Evolutionary conservation across 2,888 invertebrate genomes (phyloP).

Genomic region (Morpho achilles): DNA sequence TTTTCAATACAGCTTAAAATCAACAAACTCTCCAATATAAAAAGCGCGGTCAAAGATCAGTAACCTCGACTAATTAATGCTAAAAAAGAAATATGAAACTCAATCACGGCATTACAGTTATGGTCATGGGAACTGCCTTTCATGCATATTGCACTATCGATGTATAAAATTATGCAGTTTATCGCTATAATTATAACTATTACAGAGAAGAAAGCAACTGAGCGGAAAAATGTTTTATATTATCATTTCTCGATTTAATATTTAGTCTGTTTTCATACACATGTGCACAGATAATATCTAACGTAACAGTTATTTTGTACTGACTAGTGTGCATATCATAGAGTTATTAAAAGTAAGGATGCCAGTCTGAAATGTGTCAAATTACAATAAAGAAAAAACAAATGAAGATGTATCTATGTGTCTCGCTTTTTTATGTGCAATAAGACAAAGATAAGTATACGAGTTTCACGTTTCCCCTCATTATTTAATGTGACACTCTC

Average conservation of each 20-base stretch:
- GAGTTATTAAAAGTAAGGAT: too few relatives aligned
- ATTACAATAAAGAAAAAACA: too few relatives aligned
- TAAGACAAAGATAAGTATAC: too few relatives aligned
- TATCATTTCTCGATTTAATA: neutral
- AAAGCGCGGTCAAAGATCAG: constrained; percentile 50
- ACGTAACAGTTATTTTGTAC: too few relatives aligned
- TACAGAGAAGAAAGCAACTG: constrained; percentile 9
- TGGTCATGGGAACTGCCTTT: constrained; percentile 67
- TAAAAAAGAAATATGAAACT: constrained; percentile 59
- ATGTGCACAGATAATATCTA: too few relatives aligned
- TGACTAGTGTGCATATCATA: too few relatives aligned
- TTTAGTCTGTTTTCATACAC: too few relatives aligned
- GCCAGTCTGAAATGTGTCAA: too few relatives aligned
- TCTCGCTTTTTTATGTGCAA: too few relatives aligned
- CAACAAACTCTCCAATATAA: constrained; percentile 16
- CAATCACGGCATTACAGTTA: constrained; percentile 66
- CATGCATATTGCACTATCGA: constrained; percentile 75
- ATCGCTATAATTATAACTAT: constrained; percentile 42
- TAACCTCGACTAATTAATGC: constrained; percentile 53
- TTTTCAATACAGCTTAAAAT: constrained; percentile 4
- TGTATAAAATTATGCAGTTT: constrained; percentile 38
- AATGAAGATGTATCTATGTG: too few relatives aligned
- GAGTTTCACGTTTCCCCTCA: too few relatives aligned
- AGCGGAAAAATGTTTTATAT: neutral
- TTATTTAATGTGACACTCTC: too few relatives aligned